Conservation (phyloP, 2,113 vertebrate species). For the Microcebus tavaratra region DNA sequence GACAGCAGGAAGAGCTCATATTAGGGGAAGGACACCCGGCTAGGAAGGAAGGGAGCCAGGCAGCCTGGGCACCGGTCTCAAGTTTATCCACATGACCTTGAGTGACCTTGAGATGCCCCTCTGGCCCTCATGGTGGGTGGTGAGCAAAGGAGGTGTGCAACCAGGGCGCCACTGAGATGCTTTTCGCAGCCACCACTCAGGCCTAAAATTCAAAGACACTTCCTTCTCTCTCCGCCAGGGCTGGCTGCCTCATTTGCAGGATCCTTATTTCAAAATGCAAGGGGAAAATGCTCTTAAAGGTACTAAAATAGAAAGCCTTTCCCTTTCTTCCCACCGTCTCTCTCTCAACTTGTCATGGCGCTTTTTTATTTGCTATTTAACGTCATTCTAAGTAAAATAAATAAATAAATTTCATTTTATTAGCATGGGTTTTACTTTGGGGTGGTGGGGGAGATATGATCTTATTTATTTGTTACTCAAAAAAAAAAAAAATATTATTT, state of each 20-base stretch:
- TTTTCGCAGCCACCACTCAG: not conserved
- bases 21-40: not conserved
- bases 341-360: not conserved
- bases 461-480: too few species aligned
- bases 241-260: not conserved
- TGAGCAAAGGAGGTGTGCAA: not conserved
- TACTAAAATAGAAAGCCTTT: not conserved
- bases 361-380: not conserved
- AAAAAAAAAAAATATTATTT: too few species aligned
- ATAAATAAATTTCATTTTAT: not conserved
- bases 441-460: too few species aligned
- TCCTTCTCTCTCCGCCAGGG: not conserved
- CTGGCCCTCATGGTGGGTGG: not conserved
- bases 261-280: not conserved
- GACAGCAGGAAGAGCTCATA: not conserved
- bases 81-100: not conserved
- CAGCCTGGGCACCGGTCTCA: not conserved
- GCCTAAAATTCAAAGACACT: not conserved
- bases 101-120: not conserved
- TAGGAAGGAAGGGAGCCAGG: not conserved
- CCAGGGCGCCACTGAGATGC: not conserved
- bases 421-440: not conserved
- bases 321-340: not conserved
- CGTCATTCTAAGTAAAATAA: not conserved
- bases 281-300: not conserved